These are phyloP conservation scores for Pteruthius melanotis DNA, from an alignment of 2,113 vertebrate species.

Conservation along the genomic window DNA sequence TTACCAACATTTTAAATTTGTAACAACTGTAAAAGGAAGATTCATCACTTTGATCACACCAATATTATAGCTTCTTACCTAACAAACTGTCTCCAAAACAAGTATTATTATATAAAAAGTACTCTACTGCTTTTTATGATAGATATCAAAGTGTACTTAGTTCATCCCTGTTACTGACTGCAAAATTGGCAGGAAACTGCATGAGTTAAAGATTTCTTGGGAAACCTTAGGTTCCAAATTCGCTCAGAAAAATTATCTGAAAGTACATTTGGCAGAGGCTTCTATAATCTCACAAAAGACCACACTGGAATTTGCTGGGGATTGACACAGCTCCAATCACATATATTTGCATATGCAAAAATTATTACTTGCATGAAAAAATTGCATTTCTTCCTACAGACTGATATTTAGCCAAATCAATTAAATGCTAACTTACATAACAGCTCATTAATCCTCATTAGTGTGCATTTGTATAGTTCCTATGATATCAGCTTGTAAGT, in stretches of 20 bases:
- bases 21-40: not conserved
- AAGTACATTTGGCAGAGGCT: not conserved
- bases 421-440: not conserved
- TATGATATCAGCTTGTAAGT: not conserved
- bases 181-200: not conserved
- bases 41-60: not conserved
- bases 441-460: not conserved
- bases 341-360: constrained; percentile 39
- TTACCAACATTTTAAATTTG: not conserved
- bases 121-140: not conserved
- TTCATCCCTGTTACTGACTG: not conserved
- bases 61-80: not conserved
- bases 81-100: not conserved
- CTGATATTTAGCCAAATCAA: constrained; percentile 1
- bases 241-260: not conserved
- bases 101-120: not conserved
- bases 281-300: not conserved
- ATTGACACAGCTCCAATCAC: not conserved
- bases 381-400: not conserved
- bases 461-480: not conserved
- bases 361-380: not conserved
- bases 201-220: not conserved
- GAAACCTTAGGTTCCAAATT: not conserved
- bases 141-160: not conserved
- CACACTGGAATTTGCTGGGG: not conserved